Conservation (phyloP, 2,797 vertebrate species). For the Eutrigla gurnardus region DNA sequence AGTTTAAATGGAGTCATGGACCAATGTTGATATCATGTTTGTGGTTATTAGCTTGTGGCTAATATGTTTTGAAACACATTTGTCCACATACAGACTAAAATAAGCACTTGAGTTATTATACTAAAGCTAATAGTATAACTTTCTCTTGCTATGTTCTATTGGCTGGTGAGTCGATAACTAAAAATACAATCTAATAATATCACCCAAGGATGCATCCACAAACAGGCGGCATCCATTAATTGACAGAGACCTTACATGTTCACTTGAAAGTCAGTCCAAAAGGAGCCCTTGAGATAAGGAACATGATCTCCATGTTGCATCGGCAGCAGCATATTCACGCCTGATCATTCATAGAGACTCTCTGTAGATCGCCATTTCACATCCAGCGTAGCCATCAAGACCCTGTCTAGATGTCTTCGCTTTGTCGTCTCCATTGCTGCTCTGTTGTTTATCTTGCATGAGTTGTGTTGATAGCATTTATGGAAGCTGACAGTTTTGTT, state of each 20-base stretch:
- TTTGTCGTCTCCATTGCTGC: conserved; percentile 26
- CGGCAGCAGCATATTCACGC: conserved; percentile 9
- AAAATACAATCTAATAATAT: conserved; percentile 44
- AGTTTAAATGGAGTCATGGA: no score
- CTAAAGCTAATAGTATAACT: no score
- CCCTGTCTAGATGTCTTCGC: conserved; percentile 27
- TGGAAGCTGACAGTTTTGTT: conserved; percentile 73
- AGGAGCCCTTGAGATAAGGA: conserved; percentile 32
- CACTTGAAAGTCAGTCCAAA: conserved; percentile 37
- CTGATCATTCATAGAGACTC: conserved; percentile 34
- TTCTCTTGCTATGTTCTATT: no score
- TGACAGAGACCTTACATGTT: conserved; percentile 26
- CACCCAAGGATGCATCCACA: conserved; percentile 35
- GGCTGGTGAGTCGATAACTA: neutral
- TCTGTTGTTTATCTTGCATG: conserved; percentile 67
- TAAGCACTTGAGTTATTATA: no score
- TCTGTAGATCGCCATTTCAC: conserved; percentile 37
- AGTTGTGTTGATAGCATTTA: conserved; percentile 71
- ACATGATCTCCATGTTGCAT: conserved; percentile 35
- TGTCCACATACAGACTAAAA: no score
- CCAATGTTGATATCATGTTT: no score
- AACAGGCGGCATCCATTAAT: conserved; percentile 54
- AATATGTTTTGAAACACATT: no score
- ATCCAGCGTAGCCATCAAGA: conserved; percentile 35
- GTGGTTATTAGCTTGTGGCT: no score